Evolutionary conservation across 53 echinoderm and acorn worm species (phyloP).

Genomic region (Holothuria leucospilota): DNA sequence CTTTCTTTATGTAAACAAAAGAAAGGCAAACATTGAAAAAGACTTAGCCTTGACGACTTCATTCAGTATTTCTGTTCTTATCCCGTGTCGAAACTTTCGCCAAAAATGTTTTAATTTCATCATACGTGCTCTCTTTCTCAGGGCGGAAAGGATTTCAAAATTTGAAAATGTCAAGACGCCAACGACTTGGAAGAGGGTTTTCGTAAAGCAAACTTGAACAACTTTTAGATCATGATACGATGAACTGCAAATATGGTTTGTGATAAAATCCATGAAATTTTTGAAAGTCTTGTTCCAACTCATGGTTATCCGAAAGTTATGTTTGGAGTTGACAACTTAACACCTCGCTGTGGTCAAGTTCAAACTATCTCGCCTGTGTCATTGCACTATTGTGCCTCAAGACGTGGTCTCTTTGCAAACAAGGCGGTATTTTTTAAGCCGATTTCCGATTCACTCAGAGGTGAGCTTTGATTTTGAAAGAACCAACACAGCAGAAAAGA

Average conservation of each 20-base stretch:
- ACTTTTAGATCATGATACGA: neutral
- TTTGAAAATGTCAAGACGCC: too few relatives aligned
- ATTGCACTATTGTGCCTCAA: conserved; percentile 18
- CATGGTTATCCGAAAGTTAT: neutral
- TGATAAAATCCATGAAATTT: conserved; percentile 45
- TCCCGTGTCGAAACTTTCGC: conserved; percentile 2
- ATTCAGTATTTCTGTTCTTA: neutral
- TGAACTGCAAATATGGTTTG: conserved; percentile 37
- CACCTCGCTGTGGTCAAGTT: conserved; percentile 27
- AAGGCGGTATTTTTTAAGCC: conserved; percentile 44
- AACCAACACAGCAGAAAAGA: conserved; percentile 16
- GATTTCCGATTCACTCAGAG: conserved; percentile 45
- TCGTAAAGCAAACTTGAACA: too few relatives aligned
- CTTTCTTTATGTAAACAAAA: neutral
- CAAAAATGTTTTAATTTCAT: conserved; percentile 32
- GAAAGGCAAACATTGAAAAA: conserved; percentile 1
- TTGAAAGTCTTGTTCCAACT: conserved; percentile 36
- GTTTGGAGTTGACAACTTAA: conserved; percentile 34
- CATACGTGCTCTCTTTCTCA: neutral
- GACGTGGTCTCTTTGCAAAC: conserved; percentile 20
- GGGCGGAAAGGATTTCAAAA: too few relatives aligned
- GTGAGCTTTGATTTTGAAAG: conserved; percentile 34
- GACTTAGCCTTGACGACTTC: conserved; percentile 6
- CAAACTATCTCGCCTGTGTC: neutral
- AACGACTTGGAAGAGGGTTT: too few relatives aligned